phyloP scores from a whole-genome alignment of 2,888 invertebrate genomes.

The Synanthedon formicaeformis region DNA sequence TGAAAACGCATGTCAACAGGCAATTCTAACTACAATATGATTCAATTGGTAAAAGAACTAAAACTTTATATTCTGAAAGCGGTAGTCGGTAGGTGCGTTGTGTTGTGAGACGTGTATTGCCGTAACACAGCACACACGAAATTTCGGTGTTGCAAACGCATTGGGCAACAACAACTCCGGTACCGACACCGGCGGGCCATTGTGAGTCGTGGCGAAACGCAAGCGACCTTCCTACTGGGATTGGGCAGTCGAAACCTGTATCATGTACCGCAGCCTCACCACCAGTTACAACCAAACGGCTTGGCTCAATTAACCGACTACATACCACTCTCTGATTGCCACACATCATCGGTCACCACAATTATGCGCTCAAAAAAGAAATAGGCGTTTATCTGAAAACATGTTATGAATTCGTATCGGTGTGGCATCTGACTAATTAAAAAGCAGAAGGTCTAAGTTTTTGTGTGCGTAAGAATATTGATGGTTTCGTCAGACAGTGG shows the following conservation, averaged over 20 bases:
- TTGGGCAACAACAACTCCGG: slow-evolving; percentile 45
- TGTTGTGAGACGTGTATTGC: slow-evolving; percentile 37
- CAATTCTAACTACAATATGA: slow-evolving; percentile 5
- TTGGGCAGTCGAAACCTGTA: slow-evolving; percentile 59
- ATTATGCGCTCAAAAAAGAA: neutral
- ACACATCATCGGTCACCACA: neutral
- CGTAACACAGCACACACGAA: slow-evolving; percentile 61
- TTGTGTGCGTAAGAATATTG: slow-evolving; percentile 24
- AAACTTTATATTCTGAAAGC: neutral
- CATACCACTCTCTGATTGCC: neutral
- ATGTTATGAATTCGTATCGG: neutral
- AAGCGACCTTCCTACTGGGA: slow-evolving; percentile 58
- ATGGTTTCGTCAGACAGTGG: slow-evolving; percentile 25
- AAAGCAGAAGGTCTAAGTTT: slow-evolving; percentile 29
- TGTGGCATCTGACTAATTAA: slow-evolving; percentile 14
- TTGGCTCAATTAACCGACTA: neutral
- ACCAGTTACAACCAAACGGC: neutral
- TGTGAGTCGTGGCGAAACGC: slow-evolving; percentile 62
- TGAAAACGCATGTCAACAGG: slow-evolving; percentile 9
- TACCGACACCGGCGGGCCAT: slow-evolving; percentile 45
- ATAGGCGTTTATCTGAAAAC: neutral
- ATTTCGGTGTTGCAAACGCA: slow-evolving; percentile 62
- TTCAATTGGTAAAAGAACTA: neutral
- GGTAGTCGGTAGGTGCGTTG: slow-evolving; percentile 7
- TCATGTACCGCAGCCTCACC: slow-evolving; percentile 6